Evolutionary conservation across 2,113 vertebrate genomes (phyloP), one percentile per base, ranked within the genome.

Genomic region (Rhegmatorhina hoffmannsi): DNA sequence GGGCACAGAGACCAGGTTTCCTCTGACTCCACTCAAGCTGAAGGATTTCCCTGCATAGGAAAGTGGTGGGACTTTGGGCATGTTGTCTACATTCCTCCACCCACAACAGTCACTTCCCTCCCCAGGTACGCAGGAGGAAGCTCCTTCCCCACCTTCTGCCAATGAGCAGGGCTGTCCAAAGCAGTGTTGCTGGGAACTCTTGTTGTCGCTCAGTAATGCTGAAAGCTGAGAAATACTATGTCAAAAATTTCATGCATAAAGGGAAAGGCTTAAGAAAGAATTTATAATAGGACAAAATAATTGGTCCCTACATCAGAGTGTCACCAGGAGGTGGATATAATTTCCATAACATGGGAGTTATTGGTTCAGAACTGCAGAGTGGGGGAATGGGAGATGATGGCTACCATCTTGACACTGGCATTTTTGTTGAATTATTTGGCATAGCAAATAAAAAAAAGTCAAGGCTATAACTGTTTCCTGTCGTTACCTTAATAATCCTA

Each of bases 81-180:
- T 5, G 2, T 76, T 40, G 50, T 43, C 44, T 70, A 29, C 43
- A 4, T 14, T 34, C 26, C 28, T 34, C 11, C 43, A 40, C 9
- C 26, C 55, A 17, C 7, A 59, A 25, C 0, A 0, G 14, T 34
- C 3, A 0, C 34, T 28, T 49, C 31, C 17, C 0, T 0, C 29
- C 36, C 2, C 1, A 38, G 9, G 18, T 4, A 26, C 18, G 5
- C 2, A 24, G 10, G 11, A 47, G 10, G 33, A 23, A 85, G 10
- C 11, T 59, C 33, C 64, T 62, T 89, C 40, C 33, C n/a, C 29
- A 63, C 16, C 24, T 62, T 23, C 50, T 47, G 52, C 13, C 34
- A 6, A 25, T 0, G 0, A 38, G 16, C 1, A 15, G 19, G 31
- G 24, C 19, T 33, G 11, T 43, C 29, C 79, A 34, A 77, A 88